phyloP scores from a whole-genome alignment of 2,888 invertebrate genomes.

The Idaea aversata region DNA sequence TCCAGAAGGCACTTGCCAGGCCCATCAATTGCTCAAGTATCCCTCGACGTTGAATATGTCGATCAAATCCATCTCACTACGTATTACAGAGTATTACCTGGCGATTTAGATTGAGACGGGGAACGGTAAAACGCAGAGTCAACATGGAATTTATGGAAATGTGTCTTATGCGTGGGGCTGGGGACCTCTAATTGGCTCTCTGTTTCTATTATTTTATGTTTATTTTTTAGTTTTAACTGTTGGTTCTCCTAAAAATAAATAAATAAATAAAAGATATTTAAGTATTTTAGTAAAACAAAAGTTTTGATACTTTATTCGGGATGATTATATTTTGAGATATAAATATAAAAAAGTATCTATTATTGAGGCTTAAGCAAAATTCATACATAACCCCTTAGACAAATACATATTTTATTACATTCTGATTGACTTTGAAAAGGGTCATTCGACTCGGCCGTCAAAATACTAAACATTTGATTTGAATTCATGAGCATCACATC shows the following conservation, averaged over 20 bases:
- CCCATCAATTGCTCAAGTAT: constrained; percentile 36
- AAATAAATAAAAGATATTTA: neutral
- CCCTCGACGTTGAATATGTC: constrained; percentile 33
- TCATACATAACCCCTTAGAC: constrained; percentile 11
- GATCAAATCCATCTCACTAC: constrained; percentile 31
- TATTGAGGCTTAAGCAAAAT: neutral
- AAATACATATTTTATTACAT: constrained; percentile 30
- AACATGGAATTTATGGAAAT: constrained; percentile 7
- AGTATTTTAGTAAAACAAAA: neutral
- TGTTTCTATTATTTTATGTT: too few relatives aligned
- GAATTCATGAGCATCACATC: constrained; percentile 50
- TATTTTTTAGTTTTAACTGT: too few relatives aligned
- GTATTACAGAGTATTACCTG: constrained; percentile 10
- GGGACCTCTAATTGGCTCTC: too few relatives aligned
- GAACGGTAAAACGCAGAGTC: neutral
- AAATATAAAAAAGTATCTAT: neutral
- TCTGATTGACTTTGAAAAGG: constrained; percentile 49
- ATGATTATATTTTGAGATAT: neutral
- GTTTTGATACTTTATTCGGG: neutral
- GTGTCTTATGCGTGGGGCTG: neutral
- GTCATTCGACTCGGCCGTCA: constrained; percentile 38
- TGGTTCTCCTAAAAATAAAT: too few relatives aligned
- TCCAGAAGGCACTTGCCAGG: constrained; percentile 40
- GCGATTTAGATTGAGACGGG: constrained; percentile 8
- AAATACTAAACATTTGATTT: constrained; percentile 46